Conservation (phyloP, 2,888 invertebrate species). For the Heliconius ismenius region DNA sequence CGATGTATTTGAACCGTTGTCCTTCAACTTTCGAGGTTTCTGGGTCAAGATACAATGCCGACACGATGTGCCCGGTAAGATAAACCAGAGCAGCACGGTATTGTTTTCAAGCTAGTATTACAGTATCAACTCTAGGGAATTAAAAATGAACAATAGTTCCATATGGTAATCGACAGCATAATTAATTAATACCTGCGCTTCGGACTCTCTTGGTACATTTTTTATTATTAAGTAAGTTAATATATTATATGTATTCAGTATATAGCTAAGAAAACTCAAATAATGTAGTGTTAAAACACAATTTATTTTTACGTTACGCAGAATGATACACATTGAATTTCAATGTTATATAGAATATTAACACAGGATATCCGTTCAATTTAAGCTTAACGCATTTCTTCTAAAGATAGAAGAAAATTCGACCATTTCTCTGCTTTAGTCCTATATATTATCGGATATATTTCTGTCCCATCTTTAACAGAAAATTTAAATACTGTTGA, state of each 20-base stretch:
- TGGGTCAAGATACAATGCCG: slow-evolving; percentile 29
- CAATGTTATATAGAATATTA: background rate
- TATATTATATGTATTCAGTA: too few relatives aligned
- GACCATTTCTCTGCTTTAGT: background rate
- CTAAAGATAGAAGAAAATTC: background rate
- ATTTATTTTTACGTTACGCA: too few relatives aligned
- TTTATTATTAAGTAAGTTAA: background rate
- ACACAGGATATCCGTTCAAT: background rate
- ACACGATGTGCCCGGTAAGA: slow-evolving; percentile 19
- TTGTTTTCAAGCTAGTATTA: slow-evolving; percentile 22
- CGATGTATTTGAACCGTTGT: slow-evolving; percentile 23
- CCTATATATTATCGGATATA: background rate
- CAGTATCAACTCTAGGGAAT: slow-evolving; percentile 20
- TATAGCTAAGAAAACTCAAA: too few relatives aligned
- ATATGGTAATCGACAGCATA: background rate
- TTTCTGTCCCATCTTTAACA: background rate
- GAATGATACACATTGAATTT: too few relatives aligned
- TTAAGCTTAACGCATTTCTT: background rate
- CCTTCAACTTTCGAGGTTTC: slow-evolving; percentile 28
- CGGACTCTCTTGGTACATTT: background rate
- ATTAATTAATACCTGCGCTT: background rate
- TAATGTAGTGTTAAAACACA: too few relatives aligned
- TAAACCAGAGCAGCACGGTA: slow-evolving; percentile 22
- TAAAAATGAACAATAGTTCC: slow-evolving; percentile 11
- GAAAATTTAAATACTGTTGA: slow-evolving; percentile 11